Percentiles rank a stretch among this genome's conserved stretches.
phyloP scores from a whole-genome alignment of 2,113 vertebrate genomes.

The Myanophis thanlyinensis region DNA sequence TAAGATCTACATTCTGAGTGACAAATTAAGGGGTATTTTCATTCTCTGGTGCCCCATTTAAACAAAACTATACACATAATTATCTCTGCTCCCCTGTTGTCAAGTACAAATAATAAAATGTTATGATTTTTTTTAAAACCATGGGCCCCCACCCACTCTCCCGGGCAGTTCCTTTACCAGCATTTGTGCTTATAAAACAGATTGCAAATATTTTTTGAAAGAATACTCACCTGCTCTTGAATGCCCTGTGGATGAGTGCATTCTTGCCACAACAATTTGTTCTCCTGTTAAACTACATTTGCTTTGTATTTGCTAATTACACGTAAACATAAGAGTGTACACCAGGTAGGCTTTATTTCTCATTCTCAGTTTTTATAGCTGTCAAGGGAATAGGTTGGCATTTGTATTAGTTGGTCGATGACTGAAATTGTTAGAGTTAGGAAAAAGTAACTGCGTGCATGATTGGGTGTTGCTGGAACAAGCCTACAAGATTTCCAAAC shows the following conservation, averaged over 20 bases:
- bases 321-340: conserved; percentile 28
- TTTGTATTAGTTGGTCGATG: not conserved
- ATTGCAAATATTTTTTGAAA: conserved; percentile 26
- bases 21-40: conserved; percentile 61
- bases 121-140: conserved; percentile 41
- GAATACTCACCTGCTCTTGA: not conserved
- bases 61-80: conserved; percentile 53
- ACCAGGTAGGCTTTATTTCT: conserved; percentile 5
- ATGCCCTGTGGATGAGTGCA: not conserved
- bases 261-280: conserved; percentile 10
- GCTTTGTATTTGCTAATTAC: conserved; percentile 33
- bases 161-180: not conserved
- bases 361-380: not conserved
- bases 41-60: conserved; percentile 50
- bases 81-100: conserved; percentile 45
- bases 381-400: not conserved
- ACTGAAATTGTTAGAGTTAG: not conserved
- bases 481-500: not conserved
- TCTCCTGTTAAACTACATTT: not conserved
- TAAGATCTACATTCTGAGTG: conserved; percentile 54
- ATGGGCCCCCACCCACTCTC: not conserved
- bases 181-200: conserved; percentile 31
- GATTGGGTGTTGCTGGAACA: not conserved
- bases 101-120: conserved; percentile 40
- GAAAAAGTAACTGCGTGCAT: not conserved